Conservation (phyloP, 2,113 vertebrate species). For the Entomyzon cyanotis region DNA sequence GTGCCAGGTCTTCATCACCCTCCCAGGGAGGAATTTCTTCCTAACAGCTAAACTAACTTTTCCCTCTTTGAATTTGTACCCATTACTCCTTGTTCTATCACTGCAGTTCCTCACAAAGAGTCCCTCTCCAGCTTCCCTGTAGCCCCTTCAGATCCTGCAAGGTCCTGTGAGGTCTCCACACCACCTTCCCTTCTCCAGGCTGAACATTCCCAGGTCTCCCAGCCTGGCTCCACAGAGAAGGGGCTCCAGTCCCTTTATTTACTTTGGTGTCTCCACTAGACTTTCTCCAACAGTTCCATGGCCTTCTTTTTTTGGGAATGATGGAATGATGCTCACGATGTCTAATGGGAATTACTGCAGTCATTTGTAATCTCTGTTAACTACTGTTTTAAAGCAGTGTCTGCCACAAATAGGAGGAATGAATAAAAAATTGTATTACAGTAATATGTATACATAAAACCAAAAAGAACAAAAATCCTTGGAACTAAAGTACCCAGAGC, state of each 20-base stretch:
- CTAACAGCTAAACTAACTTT: neutral
- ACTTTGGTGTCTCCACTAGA: accelerated
- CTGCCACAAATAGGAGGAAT: neutral
- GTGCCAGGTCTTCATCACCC: neutral
- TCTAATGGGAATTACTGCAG: neutral
- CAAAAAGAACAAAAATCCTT: neutral
- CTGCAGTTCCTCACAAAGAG: too few relatives aligned
- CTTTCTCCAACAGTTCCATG: neutral
- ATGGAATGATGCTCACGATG: neutral
- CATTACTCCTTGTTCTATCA: neutral
- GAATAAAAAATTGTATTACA: neutral
- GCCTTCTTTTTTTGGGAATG: neutral
- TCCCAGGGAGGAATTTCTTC: neutral
- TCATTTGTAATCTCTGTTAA: neutral
- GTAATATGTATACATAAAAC: neutral
- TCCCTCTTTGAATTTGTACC: neutral
- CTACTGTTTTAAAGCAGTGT: neutral
- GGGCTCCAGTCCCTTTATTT: neutral
- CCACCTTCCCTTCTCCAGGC: neutral
- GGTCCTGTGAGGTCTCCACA: neutral
- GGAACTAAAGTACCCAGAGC: neutral
- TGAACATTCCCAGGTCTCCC: neutral
- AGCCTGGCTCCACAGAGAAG: neutral
- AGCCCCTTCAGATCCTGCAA: neutral
- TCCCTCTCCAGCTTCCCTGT: neutral